Evolutionary conservation across 2,888 invertebrate species (phyloP), one percentile per base, ranked within the genome.

Genomic region (Parelbella ahira): DNA sequence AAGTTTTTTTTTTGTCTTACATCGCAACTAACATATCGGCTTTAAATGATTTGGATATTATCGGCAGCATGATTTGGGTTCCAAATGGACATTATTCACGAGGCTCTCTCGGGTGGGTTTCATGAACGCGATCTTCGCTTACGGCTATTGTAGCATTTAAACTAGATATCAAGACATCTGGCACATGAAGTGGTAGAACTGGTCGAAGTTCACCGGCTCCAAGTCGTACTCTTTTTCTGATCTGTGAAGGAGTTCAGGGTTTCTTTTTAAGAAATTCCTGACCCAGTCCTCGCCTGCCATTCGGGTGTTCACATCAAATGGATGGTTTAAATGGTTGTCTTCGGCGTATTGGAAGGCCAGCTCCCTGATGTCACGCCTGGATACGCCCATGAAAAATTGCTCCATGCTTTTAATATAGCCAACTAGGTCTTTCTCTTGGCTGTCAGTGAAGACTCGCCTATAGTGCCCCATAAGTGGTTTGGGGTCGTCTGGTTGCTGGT

Each of bases 221-320:
- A 82, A 52, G 23, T 79, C 80, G 23, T 60, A 65, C 13, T 86
- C 84, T 47, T 67, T 72, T 20, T 79, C 79, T 3, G 83, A 63
- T 50, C 64, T 78, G 37, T 83, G 74, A 18, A 80, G 57, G 15
- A 87, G 62, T 49, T 87, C 87, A 0, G 87, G 83, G 48, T 88
- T 83, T 43, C 88, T 60, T 45, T 87, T 88, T 10, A 88, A 59
- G 60, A 88, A 89, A 50, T 87, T 87, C 51, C 82, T 72, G 8
- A 88, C 81, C 88, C 88, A 88, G 50, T 88, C 87, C 51, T 83
- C 80, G 11, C 88, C 88, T 0, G 88, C 88, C 83, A 88, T 88
- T 36, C 83, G 65, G 23, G 77, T 71, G 65, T 87, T 84, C 1
- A 76, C 74, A 38, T 87, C 87, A 49, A 87, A 88, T 3, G 83